Conservation (phyloP, 2,888 invertebrate genomes). For the Pyrochroa serraticornis region DNA sequence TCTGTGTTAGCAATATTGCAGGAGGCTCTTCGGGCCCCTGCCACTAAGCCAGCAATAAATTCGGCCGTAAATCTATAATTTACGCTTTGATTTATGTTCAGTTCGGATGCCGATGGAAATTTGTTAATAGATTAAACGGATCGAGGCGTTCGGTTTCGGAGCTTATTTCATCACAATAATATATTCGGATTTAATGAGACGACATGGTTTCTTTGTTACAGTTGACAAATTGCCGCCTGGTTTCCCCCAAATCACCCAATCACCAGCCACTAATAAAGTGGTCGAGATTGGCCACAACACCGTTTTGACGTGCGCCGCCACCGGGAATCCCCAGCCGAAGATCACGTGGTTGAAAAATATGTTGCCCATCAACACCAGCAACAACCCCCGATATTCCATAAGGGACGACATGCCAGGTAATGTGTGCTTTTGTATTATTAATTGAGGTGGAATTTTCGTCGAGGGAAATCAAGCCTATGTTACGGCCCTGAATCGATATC, state of each 20-base stretch:
- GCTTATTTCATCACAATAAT: constrained; percentile 18
- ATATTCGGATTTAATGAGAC: constrained; percentile 15
- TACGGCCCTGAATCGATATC: background rate
- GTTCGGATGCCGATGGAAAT: constrained; percentile 41
- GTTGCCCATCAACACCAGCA: constrained; percentile 82
- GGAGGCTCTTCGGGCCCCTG: constrained; percentile 37
- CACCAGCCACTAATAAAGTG: constrained; percentile 90
- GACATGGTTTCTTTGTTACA: constrained; percentile 56
- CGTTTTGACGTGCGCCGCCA: constrained; percentile 86
- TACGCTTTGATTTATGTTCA: constrained; percentile 48
- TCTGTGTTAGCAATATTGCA: constrained; percentile 40
- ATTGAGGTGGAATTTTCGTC: constrained; percentile 14
- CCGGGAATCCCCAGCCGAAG: constrained; percentile 80
- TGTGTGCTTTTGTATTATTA: constrained; percentile 13
- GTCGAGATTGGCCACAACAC: constrained; percentile 95
- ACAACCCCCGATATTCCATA: constrained; percentile 84
- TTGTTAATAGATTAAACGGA: constrained; percentile 49
- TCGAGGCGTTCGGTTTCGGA: constrained; percentile 32
- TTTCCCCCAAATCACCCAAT: constrained; percentile 87
- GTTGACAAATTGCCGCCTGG: constrained; percentile 89
- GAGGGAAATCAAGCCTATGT: constrained; percentile 19
- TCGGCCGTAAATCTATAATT: constrained; percentile 49
- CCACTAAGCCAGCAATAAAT: constrained; percentile 48
- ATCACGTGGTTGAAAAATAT: constrained; percentile 95
- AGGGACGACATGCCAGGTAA: constrained; percentile 81